Conservation (phyloP, 1,140 invertebrate species). For the Bicyclus anynana region DNA sequence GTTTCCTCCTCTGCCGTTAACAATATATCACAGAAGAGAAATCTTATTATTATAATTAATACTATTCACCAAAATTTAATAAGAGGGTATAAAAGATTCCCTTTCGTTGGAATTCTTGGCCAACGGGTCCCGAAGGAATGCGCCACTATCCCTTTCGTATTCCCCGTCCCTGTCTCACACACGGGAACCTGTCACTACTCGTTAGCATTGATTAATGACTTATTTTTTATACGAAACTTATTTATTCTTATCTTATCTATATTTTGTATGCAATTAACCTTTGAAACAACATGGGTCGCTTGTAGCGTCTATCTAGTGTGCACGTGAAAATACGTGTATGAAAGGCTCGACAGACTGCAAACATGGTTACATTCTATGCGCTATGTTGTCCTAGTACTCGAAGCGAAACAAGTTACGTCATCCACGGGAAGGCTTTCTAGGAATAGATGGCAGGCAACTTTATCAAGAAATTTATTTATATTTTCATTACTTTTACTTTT, state of each 20-base stretch:
- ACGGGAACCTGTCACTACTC: constrained; percentile 39
- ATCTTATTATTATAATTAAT: constrained; percentile 39
- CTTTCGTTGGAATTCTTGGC: constrained; percentile 55
- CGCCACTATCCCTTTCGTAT: constrained; percentile 51
- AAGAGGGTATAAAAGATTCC: constrained; percentile 56
- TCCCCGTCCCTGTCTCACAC: constrained; percentile 36
- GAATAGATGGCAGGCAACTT: neutral
- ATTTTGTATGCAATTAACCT: constrained; percentile 42
- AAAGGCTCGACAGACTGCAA: neutral
- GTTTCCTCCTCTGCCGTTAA: constrained; percentile 23
- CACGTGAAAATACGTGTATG: constrained; percentile 2
- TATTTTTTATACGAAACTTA: constrained; percentile 43
- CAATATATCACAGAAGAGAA: constrained; percentile 33
- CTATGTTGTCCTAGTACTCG: constrained; percentile 47
- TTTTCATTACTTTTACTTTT: no score
- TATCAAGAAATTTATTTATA: no score
- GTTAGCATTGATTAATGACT: constrained; percentile 65
- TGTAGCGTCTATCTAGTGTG: no score
- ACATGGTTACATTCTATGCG: neutral
- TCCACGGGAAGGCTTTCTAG: neutral
- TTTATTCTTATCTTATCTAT: constrained; percentile 19
- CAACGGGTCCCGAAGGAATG: constrained; percentile 50
- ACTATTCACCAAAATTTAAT: constrained; percentile 50
- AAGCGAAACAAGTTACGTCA: constrained; percentile 41
- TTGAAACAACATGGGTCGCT: constrained; percentile 1